Evolutionary conservation across 1,140 invertebrate species (phyloP), one percentile per base, ranked within the genome.

Genomic region (Eumeta japonica): DNA sequence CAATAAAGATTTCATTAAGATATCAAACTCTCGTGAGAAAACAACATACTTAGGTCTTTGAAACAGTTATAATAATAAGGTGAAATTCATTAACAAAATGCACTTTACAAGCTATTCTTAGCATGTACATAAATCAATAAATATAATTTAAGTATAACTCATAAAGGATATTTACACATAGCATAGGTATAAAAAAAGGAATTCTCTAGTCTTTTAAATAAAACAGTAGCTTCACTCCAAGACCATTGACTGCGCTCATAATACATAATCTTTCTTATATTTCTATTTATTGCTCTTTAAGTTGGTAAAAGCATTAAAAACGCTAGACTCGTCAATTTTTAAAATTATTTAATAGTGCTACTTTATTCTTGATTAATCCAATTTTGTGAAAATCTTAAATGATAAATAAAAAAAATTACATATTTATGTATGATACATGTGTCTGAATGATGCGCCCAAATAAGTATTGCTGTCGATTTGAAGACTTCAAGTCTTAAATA

Each of bases 1-100:
- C 64, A 73, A 68, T 73, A 64, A 72, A 68, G 66, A 73, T 71
- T 68, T 67, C 63, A n/a, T 68, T 57, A 63, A 62, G 62, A 70
- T 62, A 67, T 67, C 63, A 63, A 70, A 68, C 59, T 63, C 57
- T 62, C 55, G 57, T 53, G 55, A 62, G 62, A 58, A 62, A 68
- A 68, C 61, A 70, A 70, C 63, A 61, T 58, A 54, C 39, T 50
- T 58, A 11, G 52, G 57, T 55, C 57, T 19, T 58, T 61, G 67
- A 64, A 60, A 59, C 52, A 62, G 46, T 47, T 55, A 50, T 59
- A 52, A 62, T 60, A 62, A 45, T 61, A 60, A 50, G 48, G 46
- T 53, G 47, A 46, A 50, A 46, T 55, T 58, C 48, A 43, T 55
- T 53, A 74, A 73, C 68, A 55, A 67, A 73, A 73, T 67, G 63